phyloP scores from a whole-genome alignment of 1,140 invertebrate species.

The Pseudomyrmex sp. region DNA sequence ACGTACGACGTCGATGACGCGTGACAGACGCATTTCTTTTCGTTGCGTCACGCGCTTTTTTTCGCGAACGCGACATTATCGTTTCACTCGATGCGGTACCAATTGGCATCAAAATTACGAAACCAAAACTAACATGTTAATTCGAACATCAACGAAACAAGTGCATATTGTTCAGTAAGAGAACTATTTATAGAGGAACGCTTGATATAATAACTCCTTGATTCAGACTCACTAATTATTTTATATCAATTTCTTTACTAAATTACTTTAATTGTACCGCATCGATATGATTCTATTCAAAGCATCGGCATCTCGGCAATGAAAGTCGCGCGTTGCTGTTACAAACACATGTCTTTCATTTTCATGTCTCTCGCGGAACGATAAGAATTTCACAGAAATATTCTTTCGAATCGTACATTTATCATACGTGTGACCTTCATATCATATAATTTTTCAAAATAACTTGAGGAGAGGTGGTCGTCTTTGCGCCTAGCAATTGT shows the following conservation, averaged over 20 bases:
- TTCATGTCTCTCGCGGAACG: constrained; percentile 19
- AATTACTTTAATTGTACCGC: background rate
- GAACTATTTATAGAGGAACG: background rate
- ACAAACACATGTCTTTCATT: constrained; percentile 37
- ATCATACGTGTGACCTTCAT: background rate
- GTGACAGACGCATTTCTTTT: constrained; percentile 34
- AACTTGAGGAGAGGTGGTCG: background rate
- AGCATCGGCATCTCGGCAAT: background rate
- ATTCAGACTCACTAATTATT: too few species aligned
- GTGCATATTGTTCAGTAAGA: background rate
- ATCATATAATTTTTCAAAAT: background rate
- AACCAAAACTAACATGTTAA: constrained; percentile 13
- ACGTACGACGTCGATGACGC: constrained; percentile 39
- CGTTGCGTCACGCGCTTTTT: background rate
- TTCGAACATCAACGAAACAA: background rate
- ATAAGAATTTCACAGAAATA: constrained; percentile 33
- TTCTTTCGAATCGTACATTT: constrained; percentile 9
- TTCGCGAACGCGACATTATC: background rate
- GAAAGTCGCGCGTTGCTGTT: constrained; percentile 31
- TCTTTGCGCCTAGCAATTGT: background rate
- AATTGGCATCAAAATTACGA: constrained; percentile 1
- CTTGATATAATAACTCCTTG: too few species aligned
- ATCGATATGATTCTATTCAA: background rate
- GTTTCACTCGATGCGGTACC: background rate
- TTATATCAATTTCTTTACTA: background rate